A percentile compares a stretch with the other conserved stretches of the same genome.
phyloP scores from a whole-genome alignment of 2,113 vertebrate species.

The Menidia beryllina region DNA sequence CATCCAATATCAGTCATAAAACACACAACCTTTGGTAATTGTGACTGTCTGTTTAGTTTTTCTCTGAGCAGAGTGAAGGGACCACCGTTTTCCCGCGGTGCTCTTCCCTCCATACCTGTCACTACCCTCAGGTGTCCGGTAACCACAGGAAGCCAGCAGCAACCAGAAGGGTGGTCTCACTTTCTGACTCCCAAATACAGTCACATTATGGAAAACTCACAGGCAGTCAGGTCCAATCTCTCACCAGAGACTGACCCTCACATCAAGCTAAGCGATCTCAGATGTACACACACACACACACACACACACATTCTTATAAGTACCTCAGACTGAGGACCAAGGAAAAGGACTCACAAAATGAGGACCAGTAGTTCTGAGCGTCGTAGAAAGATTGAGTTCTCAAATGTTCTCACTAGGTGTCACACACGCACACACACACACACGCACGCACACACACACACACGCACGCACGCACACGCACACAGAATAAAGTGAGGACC shows the following conservation, averaged over 20 bases:
- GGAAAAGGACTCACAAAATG: no score
- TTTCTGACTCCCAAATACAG: background rate
- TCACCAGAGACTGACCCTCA: conserved; percentile 21
- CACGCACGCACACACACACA: no score
- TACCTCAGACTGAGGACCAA: no score
- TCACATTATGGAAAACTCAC: background rate
- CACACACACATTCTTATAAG: conserved; percentile 33
- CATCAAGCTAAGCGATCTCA: conserved; percentile 47
- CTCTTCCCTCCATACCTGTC: conserved; percentile 30
- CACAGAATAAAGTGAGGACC: no score
- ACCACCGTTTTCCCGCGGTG: conserved; percentile 29
- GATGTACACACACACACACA: conserved; percentile 22
- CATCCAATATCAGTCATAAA: no score
- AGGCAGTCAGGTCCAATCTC: conserved; percentile 13
- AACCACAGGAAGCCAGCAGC: conserved; percentile 25
- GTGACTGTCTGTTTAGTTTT: conserved; percentile 10
- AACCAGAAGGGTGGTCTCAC: conserved; percentile 16
- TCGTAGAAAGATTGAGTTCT: no score
- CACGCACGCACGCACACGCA: no score
- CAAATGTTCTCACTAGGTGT: no score
- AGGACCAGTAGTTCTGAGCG: no score
- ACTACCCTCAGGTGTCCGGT: conserved; percentile 51
- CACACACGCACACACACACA: no score
- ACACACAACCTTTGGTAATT: conserved; percentile 18
- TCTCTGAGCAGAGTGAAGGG: conserved; percentile 25